Conservation (phyloP, 2,888 invertebrate species). For the Limenitis camilla region DNA sequence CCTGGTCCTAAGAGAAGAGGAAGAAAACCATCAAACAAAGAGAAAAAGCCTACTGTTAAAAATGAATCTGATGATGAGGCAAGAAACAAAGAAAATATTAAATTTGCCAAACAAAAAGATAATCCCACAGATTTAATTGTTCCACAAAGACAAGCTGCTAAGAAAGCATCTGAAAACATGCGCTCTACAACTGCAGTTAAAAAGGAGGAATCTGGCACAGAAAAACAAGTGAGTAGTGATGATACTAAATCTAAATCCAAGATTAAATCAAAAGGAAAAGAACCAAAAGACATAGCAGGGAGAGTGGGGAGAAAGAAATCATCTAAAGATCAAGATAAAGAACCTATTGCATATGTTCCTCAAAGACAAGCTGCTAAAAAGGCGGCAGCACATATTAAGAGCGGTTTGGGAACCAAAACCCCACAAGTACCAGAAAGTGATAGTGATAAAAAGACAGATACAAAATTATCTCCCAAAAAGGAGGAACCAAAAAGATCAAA, state of each 20-base stretch:
- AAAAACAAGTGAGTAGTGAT: slow-evolving; percentile 50
- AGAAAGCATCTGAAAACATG: slow-evolving; percentile 92
- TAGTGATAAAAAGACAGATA: slow-evolving; percentile 54
- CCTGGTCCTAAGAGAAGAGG: slow-evolving; percentile 60
- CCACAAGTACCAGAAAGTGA: slow-evolving; percentile 57
- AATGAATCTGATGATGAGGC: slow-evolving; percentile 60
- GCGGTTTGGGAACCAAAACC: slow-evolving; percentile 78
- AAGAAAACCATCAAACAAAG: slow-evolving; percentile 64
- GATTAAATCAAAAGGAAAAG: slow-evolving; percentile 64
- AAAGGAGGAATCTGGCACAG: slow-evolving; percentile 50
- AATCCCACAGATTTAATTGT: slow-evolving; percentile 89
- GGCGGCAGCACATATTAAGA: slow-evolving; percentile 91
- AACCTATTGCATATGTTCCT: slow-evolving; percentile 87
- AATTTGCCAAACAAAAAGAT: slow-evolving; percentile 66
- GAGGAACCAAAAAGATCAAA: slow-evolving; percentile 56
- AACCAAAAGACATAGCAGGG: slow-evolving; percentile 53
- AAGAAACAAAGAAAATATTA: slow-evolving; percentile 67
- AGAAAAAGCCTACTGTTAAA: slow-evolving; percentile 48
- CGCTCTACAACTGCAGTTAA: slow-evolving; percentile 76
- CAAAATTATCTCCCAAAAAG: slow-evolving; percentile 60
- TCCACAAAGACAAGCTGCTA: slow-evolving; percentile 92
- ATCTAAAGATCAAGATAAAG: slow-evolving; percentile 77
- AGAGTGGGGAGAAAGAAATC: slow-evolving; percentile 65
- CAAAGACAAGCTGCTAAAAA: slow-evolving; percentile 94
- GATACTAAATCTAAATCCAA: slow-evolving; percentile 55